Base-by-base conservation (phyloP, 2,797 vertebrate species). In the Sciurus vulgaris region DNA sequence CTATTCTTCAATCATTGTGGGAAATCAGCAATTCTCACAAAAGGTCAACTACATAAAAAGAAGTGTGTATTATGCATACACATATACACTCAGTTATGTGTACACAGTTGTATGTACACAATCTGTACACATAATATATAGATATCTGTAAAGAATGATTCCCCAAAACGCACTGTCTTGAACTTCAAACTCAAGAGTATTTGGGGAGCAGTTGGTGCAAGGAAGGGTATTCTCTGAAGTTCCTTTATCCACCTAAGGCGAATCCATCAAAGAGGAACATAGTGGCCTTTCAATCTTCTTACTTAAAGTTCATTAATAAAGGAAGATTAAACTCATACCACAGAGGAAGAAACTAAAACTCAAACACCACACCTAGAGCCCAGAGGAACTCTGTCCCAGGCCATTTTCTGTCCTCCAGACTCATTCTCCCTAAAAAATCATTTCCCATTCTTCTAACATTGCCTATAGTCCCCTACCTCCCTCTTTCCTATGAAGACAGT, bases 11-110 rank as follows among this genome's bases (percentile, higher is more conserved):
- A 54, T 91, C 72, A 74, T 18, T 85, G 38, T 92, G 69, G 93
- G 63, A 91, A 95, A 54, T 86, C 15, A 72, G 24, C 22, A 78
- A 78, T 92, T 81, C n/a, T 87, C 56, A 95, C 38, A 96, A 94
- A 95, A 93, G 85, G n/a, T 11, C n/a, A 94, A 61, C 65, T 94
- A 44, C 76, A 70, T 69, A 91, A 85, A 91, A 51, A 61, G 41
- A 3, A 59, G 63, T 63, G 20, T 61, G 28, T 17, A 63, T 65
- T 79, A 79, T 44, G 33, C 54, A 24, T 26, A 35, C 5, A 54
- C 67, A 72, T 38, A 38, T 38, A 38, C 38, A 38, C 38, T 38
- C 38, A 72, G 59, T 20, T 38, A 26, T 41, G 26, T 65, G 59
- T 26, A 35, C 5, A 54, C 65, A 72, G 59, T 20, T 41, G 33